Conservation (phyloP, 2,113 vertebrate species). For the Lepidothrix coronata region DNA sequence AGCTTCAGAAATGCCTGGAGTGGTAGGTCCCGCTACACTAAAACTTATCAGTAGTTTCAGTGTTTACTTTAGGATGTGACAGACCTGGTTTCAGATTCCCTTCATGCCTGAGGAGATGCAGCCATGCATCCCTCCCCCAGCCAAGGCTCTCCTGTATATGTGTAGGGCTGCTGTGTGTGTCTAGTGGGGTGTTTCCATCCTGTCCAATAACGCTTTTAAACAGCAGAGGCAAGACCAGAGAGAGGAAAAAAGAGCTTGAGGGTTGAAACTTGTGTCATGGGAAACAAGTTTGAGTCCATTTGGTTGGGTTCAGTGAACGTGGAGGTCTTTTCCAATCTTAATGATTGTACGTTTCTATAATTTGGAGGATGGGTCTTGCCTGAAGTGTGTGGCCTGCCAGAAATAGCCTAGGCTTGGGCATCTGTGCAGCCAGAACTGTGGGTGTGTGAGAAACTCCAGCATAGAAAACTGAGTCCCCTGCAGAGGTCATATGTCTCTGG, state of each 20-base stretch:
- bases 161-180: background rate
- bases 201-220: background rate
- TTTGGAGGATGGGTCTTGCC: background rate
- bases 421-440: background rate
- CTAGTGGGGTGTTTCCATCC: background rate
- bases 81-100: background rate
- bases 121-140: background rate
- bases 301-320: no score
- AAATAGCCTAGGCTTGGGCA: background rate
- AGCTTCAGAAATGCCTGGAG: background rate
- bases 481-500: background rate
- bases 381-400: background rate
- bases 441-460: background rate
- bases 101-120: background rate
- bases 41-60: background rate
- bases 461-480: background rate
- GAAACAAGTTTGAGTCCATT: background rate
- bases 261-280: background rate
- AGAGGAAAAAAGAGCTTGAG: background rate
- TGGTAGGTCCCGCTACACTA: background rate
- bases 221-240: background rate
- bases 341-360: background rate
- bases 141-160: rapidly evolving
- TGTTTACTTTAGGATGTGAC: rapidly evolving
- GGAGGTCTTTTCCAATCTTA: background rate